Conservation (phyloP, 2,113 vertebrate genomes). For the Montifringilla adamsi region DNA sequence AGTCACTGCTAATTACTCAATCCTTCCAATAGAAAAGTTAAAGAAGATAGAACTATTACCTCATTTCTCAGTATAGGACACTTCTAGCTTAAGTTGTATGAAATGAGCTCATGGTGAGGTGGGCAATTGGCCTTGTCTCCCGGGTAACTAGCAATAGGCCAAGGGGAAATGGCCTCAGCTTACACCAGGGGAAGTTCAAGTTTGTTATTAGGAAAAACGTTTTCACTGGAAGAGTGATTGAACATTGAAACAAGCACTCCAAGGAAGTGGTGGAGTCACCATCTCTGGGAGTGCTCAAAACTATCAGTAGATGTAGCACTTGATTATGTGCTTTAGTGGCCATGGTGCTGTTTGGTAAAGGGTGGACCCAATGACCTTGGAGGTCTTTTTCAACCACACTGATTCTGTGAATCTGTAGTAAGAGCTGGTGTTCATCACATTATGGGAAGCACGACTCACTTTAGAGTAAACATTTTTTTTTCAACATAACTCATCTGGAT, state of each 20-base stretch:
- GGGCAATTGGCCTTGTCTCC: background rate
- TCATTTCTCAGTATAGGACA: background rate
- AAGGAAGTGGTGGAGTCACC: background rate
- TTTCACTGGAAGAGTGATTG: background rate
- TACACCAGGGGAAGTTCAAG: background rate
- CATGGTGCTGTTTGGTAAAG: background rate
- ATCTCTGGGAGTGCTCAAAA: background rate
- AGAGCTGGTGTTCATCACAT: background rate
- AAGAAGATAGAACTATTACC: background rate
- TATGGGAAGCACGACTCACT: background rate
- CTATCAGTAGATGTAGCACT: rapidly evolving
- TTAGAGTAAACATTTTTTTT: background rate
- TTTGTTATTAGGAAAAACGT: background rate
- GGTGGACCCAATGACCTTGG: background rate
- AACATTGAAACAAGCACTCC: background rate
- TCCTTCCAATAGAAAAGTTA: background rate
- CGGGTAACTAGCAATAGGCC: background rate
- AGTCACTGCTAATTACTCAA: background rate
- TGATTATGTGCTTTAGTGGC: background rate
- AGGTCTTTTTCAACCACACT: background rate
- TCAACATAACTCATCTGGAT: background rate
- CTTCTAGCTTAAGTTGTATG: background rate
- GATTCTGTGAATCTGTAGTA: background rate
- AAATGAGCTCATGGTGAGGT: background rate
- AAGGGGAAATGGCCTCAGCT: background rate